phyloP scores from a whole-genome alignment of 2,113 vertebrate species.

The Natator depressus region DNA sequence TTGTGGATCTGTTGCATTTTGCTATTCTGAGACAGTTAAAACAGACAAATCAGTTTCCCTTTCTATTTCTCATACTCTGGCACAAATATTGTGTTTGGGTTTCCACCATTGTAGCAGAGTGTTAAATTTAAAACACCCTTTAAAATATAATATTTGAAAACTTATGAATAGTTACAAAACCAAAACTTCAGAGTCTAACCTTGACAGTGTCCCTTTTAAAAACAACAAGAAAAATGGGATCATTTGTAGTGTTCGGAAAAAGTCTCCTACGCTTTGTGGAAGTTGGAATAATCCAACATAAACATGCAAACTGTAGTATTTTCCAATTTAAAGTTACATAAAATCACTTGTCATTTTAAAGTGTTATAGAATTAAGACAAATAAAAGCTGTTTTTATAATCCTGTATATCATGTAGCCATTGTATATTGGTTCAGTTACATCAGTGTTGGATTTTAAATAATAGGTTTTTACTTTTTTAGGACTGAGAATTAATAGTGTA shows the following conservation, averaged over 20 bases:
- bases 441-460: slow-evolving; percentile 58
- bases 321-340: slow-evolving; percentile 36
- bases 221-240: slow-evolving; percentile 48
- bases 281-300: slow-evolving; percentile 18
- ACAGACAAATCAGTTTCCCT: not conserved
- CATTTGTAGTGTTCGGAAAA: slow-evolving; percentile 35
- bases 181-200: not conserved
- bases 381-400: slow-evolving; percentile 62
- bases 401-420: slow-evolving; percentile 62
- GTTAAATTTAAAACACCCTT: not conserved
- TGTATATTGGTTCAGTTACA: slow-evolving; percentile 61
- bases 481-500: slow-evolving; percentile 68
- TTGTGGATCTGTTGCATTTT: slow-evolving; percentile 15
- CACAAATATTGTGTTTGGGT: not conserved
- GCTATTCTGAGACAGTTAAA: slow-evolving; percentile 6
- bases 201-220: slow-evolving; percentile 63
- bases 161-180: not conserved
- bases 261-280: slow-evolving; percentile 38
- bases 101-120: slow-evolving; percentile 3
- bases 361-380: slow-evolving; percentile 44
- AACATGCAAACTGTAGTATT: slow-evolving; percentile 46
- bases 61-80: not conserved
- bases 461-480: slow-evolving; percentile 74
- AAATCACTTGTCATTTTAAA: slow-evolving; percentile 64
- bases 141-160: slow-evolving; percentile 7